phyloP scores from a whole-genome alignment of 2,888 invertebrate genomes.

The Exocentrus adspersus region DNA sequence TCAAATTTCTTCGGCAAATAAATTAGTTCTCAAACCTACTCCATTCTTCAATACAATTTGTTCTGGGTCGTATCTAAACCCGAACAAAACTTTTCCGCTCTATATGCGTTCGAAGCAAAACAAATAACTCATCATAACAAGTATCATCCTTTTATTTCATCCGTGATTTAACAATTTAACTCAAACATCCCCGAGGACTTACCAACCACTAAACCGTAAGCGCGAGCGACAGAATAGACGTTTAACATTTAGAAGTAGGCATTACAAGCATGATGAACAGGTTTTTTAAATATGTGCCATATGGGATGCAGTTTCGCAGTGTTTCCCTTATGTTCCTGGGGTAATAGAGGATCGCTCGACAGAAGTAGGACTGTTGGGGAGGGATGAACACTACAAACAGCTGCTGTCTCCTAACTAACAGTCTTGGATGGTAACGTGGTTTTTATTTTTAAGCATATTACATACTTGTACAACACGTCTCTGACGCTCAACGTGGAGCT shows the following conservation, averaged over 20 bases:
- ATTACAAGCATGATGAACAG: conserved; percentile 41
- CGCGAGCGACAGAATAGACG: conserved; percentile 48
- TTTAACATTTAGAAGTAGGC: conserved; percentile 42
- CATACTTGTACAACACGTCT: too few species aligned
- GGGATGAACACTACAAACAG: neutral
- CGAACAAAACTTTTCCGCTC: too few species aligned
- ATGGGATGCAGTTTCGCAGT: conserved; percentile 42
- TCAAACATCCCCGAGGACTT: conserved; percentile 47
- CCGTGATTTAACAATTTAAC: conserved; percentile 43
- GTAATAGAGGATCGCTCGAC: conserved; percentile 19
- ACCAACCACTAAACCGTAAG: conserved; percentile 47
- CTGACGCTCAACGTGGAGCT: too few species aligned
- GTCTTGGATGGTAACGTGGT: too few species aligned
- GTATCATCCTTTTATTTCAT: conserved; percentile 43
- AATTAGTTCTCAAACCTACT: too few species aligned
- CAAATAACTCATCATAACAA: conserved; percentile 37
- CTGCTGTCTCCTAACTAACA: too few species aligned
- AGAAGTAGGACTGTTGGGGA: conserved; percentile 29
- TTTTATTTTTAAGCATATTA: too few species aligned
- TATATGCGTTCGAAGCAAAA: conserved; percentile 33
- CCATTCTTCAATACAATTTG: too few species aligned
- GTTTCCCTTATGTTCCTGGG: conserved; percentile 36
- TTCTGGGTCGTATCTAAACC: too few species aligned
- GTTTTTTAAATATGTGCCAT: conserved; percentile 47
- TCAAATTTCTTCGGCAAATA: too few species aligned